Conservation (phyloP, 2,113 vertebrate species). For the Dipodomys merriami region DNA sequence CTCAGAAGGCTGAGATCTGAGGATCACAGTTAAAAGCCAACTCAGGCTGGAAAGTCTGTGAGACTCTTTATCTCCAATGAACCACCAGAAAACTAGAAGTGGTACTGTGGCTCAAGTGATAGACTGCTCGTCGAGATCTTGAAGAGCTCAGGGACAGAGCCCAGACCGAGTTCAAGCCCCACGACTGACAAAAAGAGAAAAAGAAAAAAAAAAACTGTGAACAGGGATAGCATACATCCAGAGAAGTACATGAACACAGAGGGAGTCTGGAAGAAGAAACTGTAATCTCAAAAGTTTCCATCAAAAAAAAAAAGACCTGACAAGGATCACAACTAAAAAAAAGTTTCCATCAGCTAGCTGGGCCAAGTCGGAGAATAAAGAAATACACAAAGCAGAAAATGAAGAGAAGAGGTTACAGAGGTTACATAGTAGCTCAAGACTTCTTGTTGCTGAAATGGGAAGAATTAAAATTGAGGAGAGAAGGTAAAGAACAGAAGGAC, state of each 20-base stretch:
- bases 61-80: too few species aligned
- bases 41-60: too few species aligned
- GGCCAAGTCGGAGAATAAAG: background rate
- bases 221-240: background rate
- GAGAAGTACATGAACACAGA: background rate
- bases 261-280: background rate
- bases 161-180: too few species aligned
- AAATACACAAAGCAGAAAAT: background rate
- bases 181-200: too few species aligned
- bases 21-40: too few species aligned
- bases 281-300: background rate
- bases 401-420: background rate
- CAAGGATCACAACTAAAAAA: too few species aligned
- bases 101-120: too few species aligned
- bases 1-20: too few species aligned
- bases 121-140: too few species aligned
- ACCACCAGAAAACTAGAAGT: too few species aligned
- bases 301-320: too few species aligned
- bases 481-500: background rate
- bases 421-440: background rate
- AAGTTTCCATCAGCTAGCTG: background rate
- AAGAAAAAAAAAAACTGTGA: background rate
- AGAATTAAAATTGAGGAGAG: background rate
- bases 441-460: background rate
- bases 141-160: too few species aligned